phyloP scores from a whole-genome alignment of 2,888 invertebrate species.

The Tetranychus truncatus region DNA sequence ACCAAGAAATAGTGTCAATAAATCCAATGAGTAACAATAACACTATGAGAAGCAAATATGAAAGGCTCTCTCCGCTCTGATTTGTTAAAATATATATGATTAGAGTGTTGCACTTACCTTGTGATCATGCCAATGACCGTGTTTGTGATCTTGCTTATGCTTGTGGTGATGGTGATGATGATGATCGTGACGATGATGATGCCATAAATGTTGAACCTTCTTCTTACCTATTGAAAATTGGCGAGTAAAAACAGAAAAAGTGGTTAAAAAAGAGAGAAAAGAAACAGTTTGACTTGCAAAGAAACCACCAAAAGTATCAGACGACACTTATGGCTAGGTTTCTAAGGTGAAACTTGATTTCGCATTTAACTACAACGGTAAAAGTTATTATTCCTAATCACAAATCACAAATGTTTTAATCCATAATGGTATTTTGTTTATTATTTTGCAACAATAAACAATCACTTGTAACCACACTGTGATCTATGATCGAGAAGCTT shows the following conservation, averaged over 20 bases:
- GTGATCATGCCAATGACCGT: constrained; percentile 10
- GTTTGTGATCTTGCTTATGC: constrained; percentile 7
- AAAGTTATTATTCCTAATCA: no score
- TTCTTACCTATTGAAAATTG: not conserved
- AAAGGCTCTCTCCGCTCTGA: no score
- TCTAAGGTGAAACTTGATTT: no score
- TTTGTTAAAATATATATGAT: no score
- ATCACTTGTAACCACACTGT: no score
- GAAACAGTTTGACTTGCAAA: not conserved
- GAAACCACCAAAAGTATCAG: not conserved
- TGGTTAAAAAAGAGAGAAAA: not conserved
- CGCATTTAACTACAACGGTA: no score
- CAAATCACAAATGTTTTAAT: no score
- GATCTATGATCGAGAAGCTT: not conserved
- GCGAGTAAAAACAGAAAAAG: not conserved
- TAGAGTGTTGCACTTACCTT: not conserved
- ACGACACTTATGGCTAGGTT: no score
- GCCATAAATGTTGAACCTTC: constrained; percentile 8
- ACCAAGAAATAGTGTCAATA: no score
- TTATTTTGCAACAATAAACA: no score
- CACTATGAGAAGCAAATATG: no score
- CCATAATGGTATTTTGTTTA: no score
- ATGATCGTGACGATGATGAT: constrained; percentile 10
- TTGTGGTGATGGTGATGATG: constrained; percentile 7
- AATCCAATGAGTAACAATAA: not conserved